phyloP scores from a whole-genome alignment of 2,113 vertebrate species.

The Cebus imitator region DNA sequence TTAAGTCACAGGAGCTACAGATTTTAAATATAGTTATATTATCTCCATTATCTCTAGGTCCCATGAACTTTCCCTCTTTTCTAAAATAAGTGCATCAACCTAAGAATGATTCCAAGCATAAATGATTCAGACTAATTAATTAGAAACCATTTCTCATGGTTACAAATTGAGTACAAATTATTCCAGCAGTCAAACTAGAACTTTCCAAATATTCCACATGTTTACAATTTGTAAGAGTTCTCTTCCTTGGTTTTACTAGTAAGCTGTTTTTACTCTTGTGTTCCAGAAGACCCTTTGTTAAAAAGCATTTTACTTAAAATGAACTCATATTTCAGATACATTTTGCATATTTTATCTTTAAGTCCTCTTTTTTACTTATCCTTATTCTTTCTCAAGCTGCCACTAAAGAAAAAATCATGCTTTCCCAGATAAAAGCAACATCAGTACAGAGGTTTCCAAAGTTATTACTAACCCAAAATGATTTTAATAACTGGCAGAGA shows the following conservation, averaged over 20 bases:
- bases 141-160: neutral
- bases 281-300: neutral
- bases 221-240: neutral
- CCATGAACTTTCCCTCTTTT: conserved; percentile 16
- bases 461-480: neutral
- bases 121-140: conserved; percentile 7
- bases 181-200: neutral
- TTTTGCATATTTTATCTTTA: neutral
- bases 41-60: neutral
- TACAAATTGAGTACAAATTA: conserved; percentile 30
- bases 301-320: neutral
- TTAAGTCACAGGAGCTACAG: neutral
- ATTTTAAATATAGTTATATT: conserved; percentile 21
- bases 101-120: conserved; percentile 10
- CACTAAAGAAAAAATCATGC: neutral
- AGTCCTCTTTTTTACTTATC: neutral
- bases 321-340: neutral
- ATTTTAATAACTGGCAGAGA: neutral
- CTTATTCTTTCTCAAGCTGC: conserved; percentile 18
- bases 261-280: neutral
- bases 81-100: conserved; percentile 14
- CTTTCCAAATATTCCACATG: conserved; percentile 2
- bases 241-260: neutral
- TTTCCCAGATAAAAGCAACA: neutral
- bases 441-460: neutral